A percentile compares a stretch with the other conserved stretches of the same genome.
These are phyloP conservation scores for Melipona quadrifasciata DNA, from an alignment of 1,140 invertebrate species.

Conservation along the genomic window DNA sequence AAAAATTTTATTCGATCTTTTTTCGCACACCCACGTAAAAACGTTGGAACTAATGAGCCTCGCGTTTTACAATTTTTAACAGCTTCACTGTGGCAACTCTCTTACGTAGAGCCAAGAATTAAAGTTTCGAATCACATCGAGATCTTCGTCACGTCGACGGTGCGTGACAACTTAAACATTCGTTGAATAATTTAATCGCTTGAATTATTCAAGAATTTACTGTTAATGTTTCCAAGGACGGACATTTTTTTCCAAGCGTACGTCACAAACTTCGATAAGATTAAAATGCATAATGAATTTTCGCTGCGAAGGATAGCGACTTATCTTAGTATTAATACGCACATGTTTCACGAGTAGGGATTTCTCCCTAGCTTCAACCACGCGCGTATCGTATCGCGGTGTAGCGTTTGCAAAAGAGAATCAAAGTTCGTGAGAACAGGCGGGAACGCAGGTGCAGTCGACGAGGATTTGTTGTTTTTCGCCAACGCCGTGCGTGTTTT, in stretches of 20 bases:
- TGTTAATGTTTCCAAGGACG: neutral
- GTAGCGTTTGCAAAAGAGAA: conserved; percentile 2
- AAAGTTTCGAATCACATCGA: neutral
- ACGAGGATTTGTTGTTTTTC: conserved; percentile 6
- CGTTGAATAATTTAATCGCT: neutral
- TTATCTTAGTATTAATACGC: neutral
- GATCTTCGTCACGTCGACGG: neutral
- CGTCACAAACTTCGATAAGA: too few species aligned
- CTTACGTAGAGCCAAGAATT: neutral
- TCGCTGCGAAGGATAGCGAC: too few species aligned
- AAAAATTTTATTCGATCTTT: neutral
- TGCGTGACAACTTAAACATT: neutral
- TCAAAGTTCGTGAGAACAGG: neutral
- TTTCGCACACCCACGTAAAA: neutral
- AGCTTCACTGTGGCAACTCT: neutral
- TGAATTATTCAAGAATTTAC: neutral
- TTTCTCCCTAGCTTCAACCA: neutral
- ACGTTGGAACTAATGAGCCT: neutral
- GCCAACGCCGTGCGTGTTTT: neutral
- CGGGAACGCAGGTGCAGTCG: neutral
- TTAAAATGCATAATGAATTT: too few species aligned
- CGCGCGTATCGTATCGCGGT: neutral
- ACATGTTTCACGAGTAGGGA: neutral
- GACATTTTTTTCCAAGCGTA: neutral
- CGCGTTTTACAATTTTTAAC: neutral